A percentile compares a stretch with the other conserved stretches of the same genome.
Evolutionary conservation across 2,888 invertebrate genomes (phyloP).

Genomic region (Sarcophaga rosellei): DNA sequence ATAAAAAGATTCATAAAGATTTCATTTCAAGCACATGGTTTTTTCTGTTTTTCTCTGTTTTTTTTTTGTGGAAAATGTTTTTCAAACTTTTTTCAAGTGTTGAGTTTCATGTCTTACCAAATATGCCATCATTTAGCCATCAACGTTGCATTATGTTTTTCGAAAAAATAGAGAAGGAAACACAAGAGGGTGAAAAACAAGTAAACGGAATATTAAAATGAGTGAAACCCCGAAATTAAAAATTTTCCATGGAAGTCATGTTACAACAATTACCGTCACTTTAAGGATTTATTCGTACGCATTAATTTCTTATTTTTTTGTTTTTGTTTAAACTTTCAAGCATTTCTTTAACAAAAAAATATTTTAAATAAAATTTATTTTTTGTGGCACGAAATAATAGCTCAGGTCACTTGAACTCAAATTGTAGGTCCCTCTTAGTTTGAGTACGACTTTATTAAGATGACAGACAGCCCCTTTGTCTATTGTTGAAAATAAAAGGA

Average conservation of each 20-base stretch:
- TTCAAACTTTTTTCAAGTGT: slow-evolving; percentile 17
- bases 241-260: background rate
- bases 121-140: slow-evolving; percentile 9
- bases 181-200: background rate
- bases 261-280: background rate
- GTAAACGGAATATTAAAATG: background rate
- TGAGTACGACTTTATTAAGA: background rate
- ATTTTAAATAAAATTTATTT: no score
- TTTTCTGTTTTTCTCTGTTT: background rate
- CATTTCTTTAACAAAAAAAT: no score
- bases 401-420: background rate
- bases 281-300: background rate
- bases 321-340: background rate
- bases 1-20: slow-evolving; percentile 3
- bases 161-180: background rate
- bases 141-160: background rate
- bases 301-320: no score
- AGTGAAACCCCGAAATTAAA: slow-evolving; percentile 6
- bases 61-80: background rate
- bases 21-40: background rate
- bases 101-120: slow-evolving; percentile 23
- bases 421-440: background rate
- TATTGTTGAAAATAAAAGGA: no score
- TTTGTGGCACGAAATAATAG: background rate
- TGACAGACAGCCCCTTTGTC: background rate